phyloP scores from a whole-genome alignment of 2,888 invertebrate species.

The Papilio elwesi region DNA sequence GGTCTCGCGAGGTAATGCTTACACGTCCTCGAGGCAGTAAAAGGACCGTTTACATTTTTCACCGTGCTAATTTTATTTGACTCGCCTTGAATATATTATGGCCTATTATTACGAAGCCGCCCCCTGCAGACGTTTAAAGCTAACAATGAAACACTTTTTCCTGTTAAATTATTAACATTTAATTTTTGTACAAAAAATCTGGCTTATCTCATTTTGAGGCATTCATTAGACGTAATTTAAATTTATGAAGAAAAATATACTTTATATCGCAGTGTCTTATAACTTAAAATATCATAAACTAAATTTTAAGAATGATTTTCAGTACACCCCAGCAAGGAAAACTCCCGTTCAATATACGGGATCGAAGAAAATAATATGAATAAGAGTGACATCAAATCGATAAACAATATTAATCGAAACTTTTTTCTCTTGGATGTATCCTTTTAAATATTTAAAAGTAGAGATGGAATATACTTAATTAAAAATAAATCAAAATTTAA shows the following conservation, averaged over 20 bases:
- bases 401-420: no score
- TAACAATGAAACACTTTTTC: slow-evolving; percentile 73
- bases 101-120: slow-evolving; percentile 76
- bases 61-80: slow-evolving; percentile 84
- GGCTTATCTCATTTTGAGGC: slow-evolving; percentile 61
- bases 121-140: slow-evolving; percentile 75
- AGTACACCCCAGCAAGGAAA: no score
- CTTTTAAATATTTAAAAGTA: no score
- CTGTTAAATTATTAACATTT: slow-evolving; percentile 77
- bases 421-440: no score
- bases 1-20: slow-evolving; percentile 66
- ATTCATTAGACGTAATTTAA: slow-evolving; percentile 54
- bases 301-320: no score
- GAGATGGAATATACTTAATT: no score
- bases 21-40: slow-evolving; percentile 78
- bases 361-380: no score
- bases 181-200: slow-evolving; percentile 74
- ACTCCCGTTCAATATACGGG: no score
- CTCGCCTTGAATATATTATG: slow-evolving; percentile 83
- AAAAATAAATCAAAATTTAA: no score
- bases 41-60: slow-evolving; percentile 82
- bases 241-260: not conserved
- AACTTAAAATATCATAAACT: no score
- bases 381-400: no score
- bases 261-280: no score